Conservation (phyloP, 2,113 vertebrate species). For the Tragulus kanchil region DNA sequence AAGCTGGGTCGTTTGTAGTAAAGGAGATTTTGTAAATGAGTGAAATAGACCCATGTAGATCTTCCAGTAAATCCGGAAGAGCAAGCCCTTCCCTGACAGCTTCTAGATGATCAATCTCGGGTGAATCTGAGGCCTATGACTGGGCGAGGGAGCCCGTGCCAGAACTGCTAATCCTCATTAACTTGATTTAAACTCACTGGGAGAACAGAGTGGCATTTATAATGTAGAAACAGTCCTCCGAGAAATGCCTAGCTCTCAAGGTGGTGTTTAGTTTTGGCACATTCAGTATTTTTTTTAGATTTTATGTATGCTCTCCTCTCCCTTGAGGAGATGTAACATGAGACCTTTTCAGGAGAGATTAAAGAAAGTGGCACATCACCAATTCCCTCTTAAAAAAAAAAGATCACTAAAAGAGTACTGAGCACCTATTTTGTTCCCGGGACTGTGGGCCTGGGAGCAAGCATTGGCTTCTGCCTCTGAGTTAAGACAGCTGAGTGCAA, state of each 20-base stretch:
- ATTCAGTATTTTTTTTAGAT: not conserved
- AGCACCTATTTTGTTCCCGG: not conserved
- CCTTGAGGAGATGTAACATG: not conserved
- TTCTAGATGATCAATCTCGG: conserved; percentile 41
- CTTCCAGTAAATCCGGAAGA: conserved; percentile 55
- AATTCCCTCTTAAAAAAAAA: not conserved
- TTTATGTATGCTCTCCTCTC: not conserved
- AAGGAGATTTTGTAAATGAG: conserved; percentile 72
- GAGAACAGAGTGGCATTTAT: conserved; percentile 63
- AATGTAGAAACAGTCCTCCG: not conserved
- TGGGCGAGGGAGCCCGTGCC: not conserved
- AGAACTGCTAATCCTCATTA: conserved; percentile 51
- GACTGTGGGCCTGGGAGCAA: not conserved
- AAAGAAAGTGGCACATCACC: not conserved
- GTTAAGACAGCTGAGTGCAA: not conserved
- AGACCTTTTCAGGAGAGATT: not conserved
- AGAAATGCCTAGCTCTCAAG: conserved; percentile 37
- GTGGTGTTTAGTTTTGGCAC: not conserved
- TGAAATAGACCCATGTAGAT: conserved; percentile 51
- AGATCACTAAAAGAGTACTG: not conserved
- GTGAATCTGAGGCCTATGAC: conserved; percentile 40
- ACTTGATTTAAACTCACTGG: conserved; percentile 65
- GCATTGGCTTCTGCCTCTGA: not conserved
- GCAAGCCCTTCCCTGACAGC: not conserved
- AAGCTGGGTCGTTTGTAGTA: conserved; percentile 17